phyloP scores from a whole-genome alignment of 2,797 vertebrate species.

The Phylloscopus collybita region DNA sequence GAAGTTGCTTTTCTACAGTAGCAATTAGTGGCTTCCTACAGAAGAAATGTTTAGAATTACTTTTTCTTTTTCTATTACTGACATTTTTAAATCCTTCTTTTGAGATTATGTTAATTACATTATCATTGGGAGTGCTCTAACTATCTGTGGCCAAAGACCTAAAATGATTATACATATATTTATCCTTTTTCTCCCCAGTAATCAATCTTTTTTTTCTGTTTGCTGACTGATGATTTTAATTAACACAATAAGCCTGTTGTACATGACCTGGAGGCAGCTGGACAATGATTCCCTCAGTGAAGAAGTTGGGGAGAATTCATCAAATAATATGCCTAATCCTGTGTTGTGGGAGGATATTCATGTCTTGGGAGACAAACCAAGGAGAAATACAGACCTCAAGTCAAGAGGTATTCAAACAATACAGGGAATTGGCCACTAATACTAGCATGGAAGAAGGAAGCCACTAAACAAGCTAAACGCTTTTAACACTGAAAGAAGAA shows the following conservation, averaged over 20 bases:
- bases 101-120: neutral
- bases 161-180: neutral
- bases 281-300: neutral
- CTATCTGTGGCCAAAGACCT: neutral
- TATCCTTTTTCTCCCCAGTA: neutral
- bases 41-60: constrained; percentile 70
- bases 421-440: neutral
- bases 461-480: neutral
- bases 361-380: neutral
- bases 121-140: neutral
- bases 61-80: constrained; percentile 44
- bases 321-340: neutral
- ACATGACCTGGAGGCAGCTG: neutral
- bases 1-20: constrained; percentile 96
- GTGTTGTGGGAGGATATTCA: neutral
- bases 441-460: neutral
- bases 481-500: neutral
- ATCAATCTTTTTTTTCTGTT: neutral
- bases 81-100: constrained; percentile 30
- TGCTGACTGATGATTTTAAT: neutral
- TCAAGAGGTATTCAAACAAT: neutral
- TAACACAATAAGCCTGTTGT: neutral
- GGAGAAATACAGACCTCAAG: neutral
- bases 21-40: constrained; percentile 96
- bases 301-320: neutral